Evolutionary conservation across 2,797 vertebrate species (phyloP), one percentile per base, ranked within the genome.

Genomic region (Anniella stebbinsi): DNA sequence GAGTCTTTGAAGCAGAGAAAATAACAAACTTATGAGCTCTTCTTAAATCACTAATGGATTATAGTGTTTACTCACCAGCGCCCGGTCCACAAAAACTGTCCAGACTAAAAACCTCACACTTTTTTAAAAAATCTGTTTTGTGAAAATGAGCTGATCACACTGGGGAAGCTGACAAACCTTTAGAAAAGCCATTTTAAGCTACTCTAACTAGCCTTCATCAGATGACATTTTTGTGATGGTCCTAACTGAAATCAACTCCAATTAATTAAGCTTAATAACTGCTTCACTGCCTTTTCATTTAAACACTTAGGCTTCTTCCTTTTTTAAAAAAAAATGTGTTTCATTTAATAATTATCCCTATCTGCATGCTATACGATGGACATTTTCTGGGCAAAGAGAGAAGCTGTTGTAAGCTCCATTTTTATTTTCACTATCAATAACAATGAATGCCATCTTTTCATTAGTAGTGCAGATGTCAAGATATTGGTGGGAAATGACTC

Each of bases 281-380:
- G 94, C 93, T 97, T 97, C 96, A 95, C 94, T 95, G 96, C 95
- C 96, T 96, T 97, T 97, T 97, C 95, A 92, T 95, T 91, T 96
- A 96, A 95, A 96, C 94, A 96, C 92, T 93, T 95, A 97, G 94
- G 93, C 95, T 95, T 96, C 93, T 95, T 86, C 48, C 82, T 83
- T 90, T 94, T 88, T 94, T 94, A 95, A 95, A 96, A 94, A 96
- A 95, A 96, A 96, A 96, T 94, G 96, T 94, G 96, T 97, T 95
- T 96, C 96, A 96, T 95, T 96, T 96, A 97, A 97, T 96, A 97
- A 96, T 96, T 96, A 96, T 97, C 93, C 93, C 92, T 96, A 94
- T 97, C 96, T 96, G 96, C 96, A 97, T 97, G 97, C 96, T 97
- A 87, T 97, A 94, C 95, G 97, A 96, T 97, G 96, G 96, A 95